phyloP scores from a whole-genome alignment of 2,797 vertebrate species.

The Cossypha caffra region DNA sequence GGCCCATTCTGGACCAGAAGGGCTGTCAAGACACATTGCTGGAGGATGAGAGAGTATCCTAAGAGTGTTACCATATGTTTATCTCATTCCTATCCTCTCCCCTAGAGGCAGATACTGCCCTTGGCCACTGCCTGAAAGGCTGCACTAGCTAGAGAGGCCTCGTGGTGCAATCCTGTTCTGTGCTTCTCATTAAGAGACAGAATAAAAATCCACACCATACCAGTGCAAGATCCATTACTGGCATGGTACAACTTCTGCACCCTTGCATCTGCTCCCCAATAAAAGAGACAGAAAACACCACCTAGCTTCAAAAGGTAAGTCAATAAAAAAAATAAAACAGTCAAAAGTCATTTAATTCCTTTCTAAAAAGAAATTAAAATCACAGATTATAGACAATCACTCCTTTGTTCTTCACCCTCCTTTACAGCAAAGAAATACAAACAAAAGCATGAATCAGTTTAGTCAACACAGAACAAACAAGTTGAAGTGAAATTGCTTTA shows the following conservation, averaged over 20 bases:
- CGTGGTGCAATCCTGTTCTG: not conserved
- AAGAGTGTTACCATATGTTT: not conserved
- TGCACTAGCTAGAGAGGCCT: not conserved
- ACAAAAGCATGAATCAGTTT: not conserved
- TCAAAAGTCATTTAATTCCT: not conserved
- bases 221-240: not conserved
- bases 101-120: not conserved
- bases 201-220: not conserved
- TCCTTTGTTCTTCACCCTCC: not conserved
- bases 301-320: not conserved
- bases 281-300: not conserved
- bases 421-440: not conserved
- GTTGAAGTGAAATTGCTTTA: slow-evolving; percentile 14
- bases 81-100: not conserved
- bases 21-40: not conserved
- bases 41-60: not conserved
- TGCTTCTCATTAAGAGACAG: not conserved
- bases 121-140: not conserved
- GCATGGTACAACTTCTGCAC: not conserved
- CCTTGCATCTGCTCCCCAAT: not conserved
- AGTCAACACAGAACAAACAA: slow-evolving; percentile 25
- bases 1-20: not conserved
- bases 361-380: not conserved
- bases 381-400: not conserved
- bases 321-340: not conserved